phyloP scores from a whole-genome alignment of 2,113 vertebrate genomes.

The Pteruthius melanotis region DNA sequence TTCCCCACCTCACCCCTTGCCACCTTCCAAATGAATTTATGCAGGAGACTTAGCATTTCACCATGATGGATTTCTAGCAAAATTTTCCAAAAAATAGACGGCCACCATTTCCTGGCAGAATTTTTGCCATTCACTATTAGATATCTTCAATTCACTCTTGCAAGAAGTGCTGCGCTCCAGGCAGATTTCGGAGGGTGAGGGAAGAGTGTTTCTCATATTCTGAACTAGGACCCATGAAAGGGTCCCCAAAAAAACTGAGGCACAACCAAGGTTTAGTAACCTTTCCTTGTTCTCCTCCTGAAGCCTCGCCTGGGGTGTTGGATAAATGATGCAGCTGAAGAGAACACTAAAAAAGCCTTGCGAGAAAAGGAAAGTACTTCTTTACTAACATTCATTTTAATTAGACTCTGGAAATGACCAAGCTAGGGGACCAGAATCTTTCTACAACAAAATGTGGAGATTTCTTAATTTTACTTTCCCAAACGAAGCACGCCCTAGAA shows the following conservation, averaged over 20 bases:
- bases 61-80: not conserved
- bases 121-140: not conserved
- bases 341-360: not conserved
- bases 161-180: not conserved
- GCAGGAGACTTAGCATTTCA: not conserved
- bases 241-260: not conserved
- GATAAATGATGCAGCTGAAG: not conserved
- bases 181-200: not conserved
- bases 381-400: not conserved
- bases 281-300: not conserved
- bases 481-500: not conserved
- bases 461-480: not conserved
- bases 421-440: not conserved
- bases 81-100: not conserved
- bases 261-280: not conserved
- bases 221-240: not conserved
- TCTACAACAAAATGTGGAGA: not conserved
- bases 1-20: not conserved
- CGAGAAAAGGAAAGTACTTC: not conserved
- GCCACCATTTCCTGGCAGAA: not conserved
- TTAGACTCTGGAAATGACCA: not conserved
- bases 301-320: not conserved
- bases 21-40: not conserved
- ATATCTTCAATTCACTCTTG: not conserved
- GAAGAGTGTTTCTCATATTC: not conserved